phyloP scores from a whole-genome alignment of 92 coral and sea anemone genomes.

The Parazoanthus swiftii region DNA sequence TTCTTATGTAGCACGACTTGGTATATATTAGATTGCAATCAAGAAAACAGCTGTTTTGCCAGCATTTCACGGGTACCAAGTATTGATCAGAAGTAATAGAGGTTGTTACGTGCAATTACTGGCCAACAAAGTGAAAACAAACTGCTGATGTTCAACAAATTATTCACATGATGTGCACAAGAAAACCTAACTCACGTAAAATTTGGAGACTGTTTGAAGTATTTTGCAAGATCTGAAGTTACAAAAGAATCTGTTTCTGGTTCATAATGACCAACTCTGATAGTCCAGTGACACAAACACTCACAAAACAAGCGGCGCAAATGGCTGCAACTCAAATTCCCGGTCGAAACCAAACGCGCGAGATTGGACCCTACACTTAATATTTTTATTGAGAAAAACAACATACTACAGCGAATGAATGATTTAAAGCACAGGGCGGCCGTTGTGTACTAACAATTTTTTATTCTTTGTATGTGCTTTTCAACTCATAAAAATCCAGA shows the following conservation, averaged over 20 bases:
- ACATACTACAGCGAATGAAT: conserved; percentile 6
- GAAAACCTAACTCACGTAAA: conserved; percentile 10
- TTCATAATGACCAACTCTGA: conserved; percentile 1
- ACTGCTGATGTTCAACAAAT: neutral
- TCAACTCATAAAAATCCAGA: conserved; percentile 1
- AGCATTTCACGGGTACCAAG: conserved; percentile 17
- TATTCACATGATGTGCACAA: conserved; percentile 11
- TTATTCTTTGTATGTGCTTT: conserved; percentile 8
- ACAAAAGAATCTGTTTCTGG: conserved; percentile 3
- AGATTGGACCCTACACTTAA: conserved; percentile 14
- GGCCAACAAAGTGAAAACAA: conserved; percentile 16
- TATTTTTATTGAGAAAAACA: neutral
- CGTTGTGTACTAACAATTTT: conserved; percentile 5
- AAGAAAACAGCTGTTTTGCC: neutral
- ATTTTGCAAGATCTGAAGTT: conserved; percentile 9
- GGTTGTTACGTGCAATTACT: conserved; percentile 7
- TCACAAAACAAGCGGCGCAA: conserved; percentile 5
- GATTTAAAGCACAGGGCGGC: conserved; percentile 5
- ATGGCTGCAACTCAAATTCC: neutral
- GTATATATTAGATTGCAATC: neutral
- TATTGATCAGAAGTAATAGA: conserved; percentile 11
- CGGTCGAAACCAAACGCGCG: conserved; percentile 27
- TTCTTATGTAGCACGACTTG: conserved; percentile 13
- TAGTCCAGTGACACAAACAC: conserved; percentile 8
- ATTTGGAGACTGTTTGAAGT: conserved; percentile 5